Percentiles rank a stretch among this genome's conserved stretches.
Conservation (phyloP, 2,888 invertebrate genomes). For the Corythucha ciliata region DNA sequence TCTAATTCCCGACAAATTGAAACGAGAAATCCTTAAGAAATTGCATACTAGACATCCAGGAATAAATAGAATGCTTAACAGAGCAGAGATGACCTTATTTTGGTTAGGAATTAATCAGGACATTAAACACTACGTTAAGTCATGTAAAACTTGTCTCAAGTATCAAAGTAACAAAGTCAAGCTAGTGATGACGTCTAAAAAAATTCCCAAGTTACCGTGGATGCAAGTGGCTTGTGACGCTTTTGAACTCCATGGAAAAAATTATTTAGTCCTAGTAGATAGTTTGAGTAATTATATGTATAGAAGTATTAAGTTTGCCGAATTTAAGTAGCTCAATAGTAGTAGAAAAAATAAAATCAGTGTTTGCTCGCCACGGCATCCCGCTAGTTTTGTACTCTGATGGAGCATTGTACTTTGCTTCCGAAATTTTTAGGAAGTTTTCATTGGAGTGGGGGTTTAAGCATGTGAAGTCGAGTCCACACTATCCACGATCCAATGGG, state of each 20-base stretch:
- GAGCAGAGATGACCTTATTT: constrained; percentile 33
- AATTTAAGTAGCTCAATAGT: constrained; percentile 27
- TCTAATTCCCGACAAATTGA: constrained; percentile 17
- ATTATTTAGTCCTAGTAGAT: constrained; percentile 35
- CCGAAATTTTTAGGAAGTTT: constrained; percentile 31
- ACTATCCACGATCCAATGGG: constrained; percentile 34
- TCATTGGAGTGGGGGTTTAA: constrained; percentile 32
- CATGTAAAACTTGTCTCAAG: constrained; percentile 31
- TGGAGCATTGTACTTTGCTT: constrained; percentile 27
- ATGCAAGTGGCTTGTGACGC: constrained; percentile 38
- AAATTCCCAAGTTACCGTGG: constrained; percentile 35
- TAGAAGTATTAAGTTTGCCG: constrained; percentile 29
- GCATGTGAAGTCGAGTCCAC: constrained; percentile 30
- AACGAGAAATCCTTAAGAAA: constrained; percentile 15
- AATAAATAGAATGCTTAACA: constrained; percentile 30
- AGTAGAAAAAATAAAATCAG: constrained; percentile 26
- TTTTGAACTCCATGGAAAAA: constrained; percentile 33
- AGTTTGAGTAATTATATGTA: constrained; percentile 33
- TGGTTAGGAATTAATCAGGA: constrained; percentile 32
- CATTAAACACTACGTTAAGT: constrained; percentile 28
- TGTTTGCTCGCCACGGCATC: constrained; percentile 33
- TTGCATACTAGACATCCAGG: constrained; percentile 30
- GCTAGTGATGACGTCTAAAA: constrained; percentile 34
- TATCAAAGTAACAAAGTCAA: constrained; percentile 24
- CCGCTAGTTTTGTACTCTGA: constrained; percentile 32